phyloP scores from a whole-genome alignment of 2,797 vertebrate genomes.

The Scleropages formosus region DNA sequence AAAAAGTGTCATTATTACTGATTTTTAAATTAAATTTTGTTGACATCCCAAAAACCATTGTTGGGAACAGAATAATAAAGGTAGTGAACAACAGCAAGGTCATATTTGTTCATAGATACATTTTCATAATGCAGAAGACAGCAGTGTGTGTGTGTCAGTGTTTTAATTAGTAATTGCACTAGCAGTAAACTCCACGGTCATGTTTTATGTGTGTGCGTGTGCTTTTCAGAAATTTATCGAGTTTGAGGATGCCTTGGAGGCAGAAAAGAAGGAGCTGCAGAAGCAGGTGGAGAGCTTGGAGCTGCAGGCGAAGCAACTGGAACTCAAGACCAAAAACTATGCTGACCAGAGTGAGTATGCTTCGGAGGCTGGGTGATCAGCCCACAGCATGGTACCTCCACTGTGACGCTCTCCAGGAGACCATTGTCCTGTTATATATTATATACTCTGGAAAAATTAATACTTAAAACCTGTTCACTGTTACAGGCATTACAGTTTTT shows the following conservation, averaged over 20 bases:
- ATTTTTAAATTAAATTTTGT: slow-evolving; percentile 6
- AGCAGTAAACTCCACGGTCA: background rate
- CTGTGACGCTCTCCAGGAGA: background rate
- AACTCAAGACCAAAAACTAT: slow-evolving; percentile 94
- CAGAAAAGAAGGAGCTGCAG: slow-evolving; percentile 96
- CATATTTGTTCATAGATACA: background rate
- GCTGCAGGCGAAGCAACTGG: slow-evolving; percentile 88
- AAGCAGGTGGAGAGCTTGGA: slow-evolving; percentile 85
- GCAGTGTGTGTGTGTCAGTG: background rate
- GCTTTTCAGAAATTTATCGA: slow-evolving; percentile 88
- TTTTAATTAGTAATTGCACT: background rate
- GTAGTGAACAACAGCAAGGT: background rate
- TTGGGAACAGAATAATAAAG: background rate
- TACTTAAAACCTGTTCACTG: too few species aligned
- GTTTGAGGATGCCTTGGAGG: slow-evolving; percentile 94
- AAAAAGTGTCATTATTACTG: slow-evolving; percentile 2
- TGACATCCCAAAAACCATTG: background rate
- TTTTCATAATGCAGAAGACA: background rate
- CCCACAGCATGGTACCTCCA: background rate
- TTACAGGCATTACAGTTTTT: too few species aligned
- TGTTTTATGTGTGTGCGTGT: slow-evolving; percentile 27
- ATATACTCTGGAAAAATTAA: background rate
- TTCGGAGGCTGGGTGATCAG: background rate
- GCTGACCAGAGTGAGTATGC: slow-evolving; percentile 83
- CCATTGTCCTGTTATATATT: background rate